Conservation (phyloP, 2,888 invertebrate genomes). For the Drosophila nr. perissopoda region DNA sequence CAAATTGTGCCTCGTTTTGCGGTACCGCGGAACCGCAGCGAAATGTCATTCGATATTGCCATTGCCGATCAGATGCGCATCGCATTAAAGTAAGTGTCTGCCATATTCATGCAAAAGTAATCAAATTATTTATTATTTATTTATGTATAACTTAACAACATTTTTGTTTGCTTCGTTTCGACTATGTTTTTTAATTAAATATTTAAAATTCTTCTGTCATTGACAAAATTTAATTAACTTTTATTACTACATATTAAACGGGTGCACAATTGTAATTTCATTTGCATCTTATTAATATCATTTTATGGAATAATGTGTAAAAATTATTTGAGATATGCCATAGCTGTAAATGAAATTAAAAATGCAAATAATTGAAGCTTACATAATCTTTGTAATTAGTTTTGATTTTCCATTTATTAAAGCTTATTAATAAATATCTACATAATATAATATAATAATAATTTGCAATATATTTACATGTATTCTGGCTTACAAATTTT, state of each 20-base stretch:
- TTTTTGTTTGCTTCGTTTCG: too few species aligned
- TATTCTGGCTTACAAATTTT: neutral
- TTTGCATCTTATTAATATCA: neutral
- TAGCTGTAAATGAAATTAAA: neutral
- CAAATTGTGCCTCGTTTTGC: conserved; percentile 21
- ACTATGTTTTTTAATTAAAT: neutral
- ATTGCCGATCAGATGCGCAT: conserved; percentile 83
- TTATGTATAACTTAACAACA: neutral
- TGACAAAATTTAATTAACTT: neutral
- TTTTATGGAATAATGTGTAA: neutral
- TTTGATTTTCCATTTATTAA: neutral
- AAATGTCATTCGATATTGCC: conserved; percentile 83
- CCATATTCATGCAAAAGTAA: neutral
- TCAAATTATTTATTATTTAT: too few species aligned
- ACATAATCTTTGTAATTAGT: neutral
- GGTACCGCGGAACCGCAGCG: conserved; percentile 36
- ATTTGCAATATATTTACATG: neutral
- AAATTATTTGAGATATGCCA: neutral
- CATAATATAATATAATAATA: too few species aligned
- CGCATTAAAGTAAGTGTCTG: conserved; percentile 79
- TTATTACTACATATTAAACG: neutral
- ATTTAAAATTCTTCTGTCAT: accelerated
- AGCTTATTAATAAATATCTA: neutral
- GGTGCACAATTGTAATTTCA: neutral
- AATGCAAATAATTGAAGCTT: neutral